A percentile compares a stretch with the other conserved stretches of the same genome.
Evolutionary conservation across 2,888 invertebrate species (phyloP).

Genomic region (Notocelia uddmanniana): DNA sequence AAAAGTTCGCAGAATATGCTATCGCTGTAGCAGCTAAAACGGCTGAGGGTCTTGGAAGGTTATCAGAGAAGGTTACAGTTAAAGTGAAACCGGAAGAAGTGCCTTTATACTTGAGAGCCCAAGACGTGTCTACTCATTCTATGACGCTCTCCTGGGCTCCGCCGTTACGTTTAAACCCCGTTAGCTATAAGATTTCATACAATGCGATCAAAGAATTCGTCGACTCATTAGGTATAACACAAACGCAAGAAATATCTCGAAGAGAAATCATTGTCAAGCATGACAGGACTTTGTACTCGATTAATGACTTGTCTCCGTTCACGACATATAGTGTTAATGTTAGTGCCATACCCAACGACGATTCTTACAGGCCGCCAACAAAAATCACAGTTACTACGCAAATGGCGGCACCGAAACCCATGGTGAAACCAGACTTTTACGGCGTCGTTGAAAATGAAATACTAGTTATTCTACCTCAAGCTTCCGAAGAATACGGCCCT

Average conservation of each 20-base stretch:
- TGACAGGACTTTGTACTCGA: conserved; percentile 89
- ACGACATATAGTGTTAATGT: conserved; percentile 98
- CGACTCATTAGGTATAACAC: conserved; percentile 96
- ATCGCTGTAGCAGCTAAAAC: conserved; percentile 95
- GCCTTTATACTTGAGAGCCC: conserved; percentile 94
- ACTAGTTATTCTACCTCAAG: conserved; percentile 96
- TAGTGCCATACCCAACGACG: conserved; percentile 94
- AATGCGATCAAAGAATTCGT: conserved; percentile 97
- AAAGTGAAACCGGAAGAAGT: conserved; percentile 97
- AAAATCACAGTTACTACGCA: conserved; percentile 97
- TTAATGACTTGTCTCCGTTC: conserved; percentile 96
- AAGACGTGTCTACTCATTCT: conserved; percentile 96
- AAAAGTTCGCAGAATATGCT: conserved; percentile 96
- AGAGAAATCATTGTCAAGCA: conserved; percentile 91
- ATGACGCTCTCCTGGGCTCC: conserved; percentile 97
- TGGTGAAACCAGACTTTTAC: conserved; percentile 98
- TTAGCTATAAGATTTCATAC: conserved; percentile 95
- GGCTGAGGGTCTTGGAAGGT: conserved; percentile 91
- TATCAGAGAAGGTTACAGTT: conserved; percentile 95
- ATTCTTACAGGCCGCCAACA: conserved; percentile 94
- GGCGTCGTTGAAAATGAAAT: conserved; percentile 95
- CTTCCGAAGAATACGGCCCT: conserved; percentile 99
- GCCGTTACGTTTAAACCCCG: conserved; percentile 94
- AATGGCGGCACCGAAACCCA: conserved; percentile 98
- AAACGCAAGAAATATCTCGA: conserved; percentile 92